These are phyloP conservation scores for Apteryx mantelli DNA, from an alignment of 2,113 vertebrate genomes.

Conservation along the genomic window DNA sequence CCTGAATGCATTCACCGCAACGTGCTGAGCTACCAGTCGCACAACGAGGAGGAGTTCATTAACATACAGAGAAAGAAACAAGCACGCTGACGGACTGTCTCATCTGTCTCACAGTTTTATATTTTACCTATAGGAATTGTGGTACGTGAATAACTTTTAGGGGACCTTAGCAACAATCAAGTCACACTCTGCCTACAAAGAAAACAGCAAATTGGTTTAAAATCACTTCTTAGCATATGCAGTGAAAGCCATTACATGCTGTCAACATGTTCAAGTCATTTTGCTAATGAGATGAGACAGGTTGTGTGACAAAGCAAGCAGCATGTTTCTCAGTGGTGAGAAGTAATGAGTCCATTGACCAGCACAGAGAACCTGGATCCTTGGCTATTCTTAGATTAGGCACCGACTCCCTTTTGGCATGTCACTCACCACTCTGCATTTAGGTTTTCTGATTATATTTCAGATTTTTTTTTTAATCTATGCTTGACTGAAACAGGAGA, in stretches of 20 bases:
- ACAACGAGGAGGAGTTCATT: slow-evolving; percentile 5
- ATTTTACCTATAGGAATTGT: slow-evolving; percentile 14
- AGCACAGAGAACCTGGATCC: not conserved
- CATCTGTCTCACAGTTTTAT: not conserved
- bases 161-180: slow-evolving; percentile 33
- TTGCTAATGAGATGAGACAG: slow-evolving; percentile 64
- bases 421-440: not conserved
- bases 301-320: slow-evolving; percentile 38
- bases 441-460: not conserved
- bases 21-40: not conserved
- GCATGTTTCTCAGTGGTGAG: not conserved
- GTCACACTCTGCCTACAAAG: slow-evolving; percentile 46
- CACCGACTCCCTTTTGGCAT: not conserved
- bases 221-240: slow-evolving; percentile 21
- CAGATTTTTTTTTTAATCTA: not conserved
- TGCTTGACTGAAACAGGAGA: not conserved
- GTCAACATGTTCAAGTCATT: slow-evolving; percentile 31
- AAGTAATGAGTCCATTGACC: slow-evolving; percentile 5
- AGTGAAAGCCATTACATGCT: slow-evolving; percentile 26
- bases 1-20: not conserved
- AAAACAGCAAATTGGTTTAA: slow-evolving; percentile 66
- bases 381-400: not conserved
- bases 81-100: not conserved
- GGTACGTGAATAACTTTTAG: not conserved
- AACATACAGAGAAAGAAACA: not conserved